Conservation (phyloP, 2,888 invertebrate species). For the Lasiommata megera region DNA sequence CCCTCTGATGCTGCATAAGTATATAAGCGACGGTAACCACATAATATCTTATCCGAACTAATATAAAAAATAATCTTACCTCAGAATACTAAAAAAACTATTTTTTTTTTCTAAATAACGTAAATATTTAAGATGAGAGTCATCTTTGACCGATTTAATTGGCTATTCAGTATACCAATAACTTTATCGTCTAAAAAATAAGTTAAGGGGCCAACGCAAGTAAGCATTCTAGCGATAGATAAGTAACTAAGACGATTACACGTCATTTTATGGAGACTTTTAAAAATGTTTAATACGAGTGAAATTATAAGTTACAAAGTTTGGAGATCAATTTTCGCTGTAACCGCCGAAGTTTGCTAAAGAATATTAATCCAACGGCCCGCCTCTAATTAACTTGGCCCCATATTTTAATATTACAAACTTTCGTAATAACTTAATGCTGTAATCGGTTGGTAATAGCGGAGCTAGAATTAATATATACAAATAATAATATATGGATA, state of each 20-base stretch:
- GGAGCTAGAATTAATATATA: background rate
- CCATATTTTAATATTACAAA: constrained; percentile 2
- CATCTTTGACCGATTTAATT: no score
- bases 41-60: no score
- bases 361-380: constrained; percentile 13
- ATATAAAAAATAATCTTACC: no score
- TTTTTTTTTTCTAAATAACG: no score
- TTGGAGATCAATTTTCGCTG: constrained; percentile 19
- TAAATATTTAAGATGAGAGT: no score
- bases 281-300: background rate
- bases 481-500: background rate
- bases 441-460: background rate
- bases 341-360: constrained; percentile 12
- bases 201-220: no score
- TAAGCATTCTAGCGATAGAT: no score
- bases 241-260: no score
- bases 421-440: background rate
- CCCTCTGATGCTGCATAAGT: no score
- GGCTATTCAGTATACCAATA: background rate
- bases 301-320: constrained; percentile 3
- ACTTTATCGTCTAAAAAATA: no score
- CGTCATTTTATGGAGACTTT: background rate
- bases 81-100: no score
- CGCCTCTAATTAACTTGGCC: constrained; percentile 19
- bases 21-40: no score